These are phyloP conservation scores for Craseonycteris thonglongyai DNA, from an alignment of 2,113 vertebrate species.

Conservation along the genomic window DNA sequence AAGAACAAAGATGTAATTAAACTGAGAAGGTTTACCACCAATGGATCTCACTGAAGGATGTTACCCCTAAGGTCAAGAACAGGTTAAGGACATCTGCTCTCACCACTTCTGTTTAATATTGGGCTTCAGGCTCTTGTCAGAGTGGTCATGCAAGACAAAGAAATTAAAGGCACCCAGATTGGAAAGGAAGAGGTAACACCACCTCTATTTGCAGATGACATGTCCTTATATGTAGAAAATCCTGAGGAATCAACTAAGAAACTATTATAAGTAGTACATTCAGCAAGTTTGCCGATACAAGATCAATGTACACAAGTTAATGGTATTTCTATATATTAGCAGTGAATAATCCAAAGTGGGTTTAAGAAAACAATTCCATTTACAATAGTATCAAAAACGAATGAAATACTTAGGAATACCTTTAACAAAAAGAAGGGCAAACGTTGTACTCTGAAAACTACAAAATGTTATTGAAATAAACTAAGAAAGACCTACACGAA, in stretches of 20 bases:
- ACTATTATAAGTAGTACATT: not conserved
- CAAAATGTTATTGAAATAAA: not conserved
- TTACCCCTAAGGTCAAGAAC: not conserved
- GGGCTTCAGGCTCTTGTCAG: not conserved
- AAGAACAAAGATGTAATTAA: not conserved
- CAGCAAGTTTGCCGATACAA: not conserved
- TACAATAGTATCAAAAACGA: not conserved
- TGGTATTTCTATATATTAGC: not conserved
- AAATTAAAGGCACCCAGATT: not conserved
- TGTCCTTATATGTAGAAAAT: not conserved
- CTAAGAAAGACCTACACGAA: not conserved
- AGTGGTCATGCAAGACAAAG: not conserved
- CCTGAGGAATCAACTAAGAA: not conserved
- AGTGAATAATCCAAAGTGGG: not conserved
- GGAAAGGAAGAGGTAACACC: not conserved
- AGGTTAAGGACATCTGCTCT: not conserved
- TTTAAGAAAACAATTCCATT: not conserved
- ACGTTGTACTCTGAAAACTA: not conserved
- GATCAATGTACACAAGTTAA: not conserved
- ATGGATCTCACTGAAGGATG: not conserved
- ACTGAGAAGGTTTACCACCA: not conserved
- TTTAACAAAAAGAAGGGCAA: slow-evolving; percentile 27
- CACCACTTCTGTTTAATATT: not conserved
- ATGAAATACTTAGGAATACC: not conserved
- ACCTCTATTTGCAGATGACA: not conserved